These are phyloP conservation scores for Sipha flava DNA, from an alignment of 1,140 invertebrate species.

Conservation along the genomic window DNA sequence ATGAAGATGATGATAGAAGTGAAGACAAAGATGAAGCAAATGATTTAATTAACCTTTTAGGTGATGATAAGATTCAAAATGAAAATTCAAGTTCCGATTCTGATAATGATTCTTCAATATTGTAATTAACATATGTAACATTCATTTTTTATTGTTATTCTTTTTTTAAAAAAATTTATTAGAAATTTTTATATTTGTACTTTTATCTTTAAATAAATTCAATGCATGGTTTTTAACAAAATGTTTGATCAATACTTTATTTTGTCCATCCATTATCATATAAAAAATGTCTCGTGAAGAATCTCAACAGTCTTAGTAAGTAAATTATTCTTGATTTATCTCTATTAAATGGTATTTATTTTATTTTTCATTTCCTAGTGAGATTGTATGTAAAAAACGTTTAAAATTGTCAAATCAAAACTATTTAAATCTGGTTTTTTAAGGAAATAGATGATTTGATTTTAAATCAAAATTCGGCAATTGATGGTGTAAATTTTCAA, in stretches of 20 bases:
- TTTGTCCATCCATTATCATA: background rate
- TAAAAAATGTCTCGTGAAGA: background rate
- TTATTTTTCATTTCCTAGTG: background rate
- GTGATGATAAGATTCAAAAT: background rate
- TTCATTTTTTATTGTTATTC: background rate
- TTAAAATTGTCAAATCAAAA: background rate
- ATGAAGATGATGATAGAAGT: slow-evolving; percentile 15
- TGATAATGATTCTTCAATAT: slow-evolving; percentile 15
- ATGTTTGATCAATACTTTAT: slow-evolving; percentile 2
- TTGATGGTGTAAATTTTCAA: background rate
- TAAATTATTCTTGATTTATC: background rate
- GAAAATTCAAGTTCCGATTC: background rate
- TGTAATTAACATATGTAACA: background rate
- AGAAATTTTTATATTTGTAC: background rate
- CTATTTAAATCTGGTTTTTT: background rate
- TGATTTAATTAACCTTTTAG: background rate
- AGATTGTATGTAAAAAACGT: background rate
- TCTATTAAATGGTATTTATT: background rate
- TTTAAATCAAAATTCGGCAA: background rate
- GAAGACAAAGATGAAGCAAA: slow-evolving; percentile 23
- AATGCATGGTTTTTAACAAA: background rate
- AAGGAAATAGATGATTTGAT: background rate
- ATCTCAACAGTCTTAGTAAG: background rate
- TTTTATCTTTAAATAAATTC: background rate
- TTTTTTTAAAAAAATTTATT: background rate